Evolutionary conservation across 2,113 vertebrate species (phyloP), one percentile per base, ranked within the genome.

Genomic region (Limnothrissa miodon): DNA sequence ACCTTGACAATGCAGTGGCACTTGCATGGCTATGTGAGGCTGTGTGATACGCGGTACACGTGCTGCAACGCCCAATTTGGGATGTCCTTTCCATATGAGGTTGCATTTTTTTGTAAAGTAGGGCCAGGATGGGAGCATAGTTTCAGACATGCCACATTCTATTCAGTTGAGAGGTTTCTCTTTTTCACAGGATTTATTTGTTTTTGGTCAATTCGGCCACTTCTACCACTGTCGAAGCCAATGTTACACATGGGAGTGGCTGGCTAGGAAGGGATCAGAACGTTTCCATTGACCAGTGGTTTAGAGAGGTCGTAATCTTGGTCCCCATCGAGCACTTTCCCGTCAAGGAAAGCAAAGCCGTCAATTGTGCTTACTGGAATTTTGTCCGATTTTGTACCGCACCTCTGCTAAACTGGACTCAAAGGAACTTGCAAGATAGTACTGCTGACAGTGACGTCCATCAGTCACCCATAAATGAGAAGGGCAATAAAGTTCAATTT

Each of bases 271-370:
- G 88, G 89, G 88, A 92, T 90, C 91, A 90, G 84, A 88, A 90
- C 86, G 89, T 93, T 94, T 93, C 92, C 90, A 89, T 87, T 93
- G 92, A 93, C 93, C 93, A 86, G 91, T 87, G 89, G 90, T 92
- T 92, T 81, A 82, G 86, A 83, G 88, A 92, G 89, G 91, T 93
- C 93, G 90, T 92, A 94, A 92, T 93, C 93, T 92, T 93, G 90
- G 87, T 90, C 92, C 91, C 91, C 86, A 86, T 92, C 91, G 88
- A 92, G 89, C 90, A 88, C 90, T 92, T 94, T 94, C 91, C 94
- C 90, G 90, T 94, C 91, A 94, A 90, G 78, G 59, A 87, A 90
- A 91, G 88, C 91, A 91, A 92, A 92, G 87, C 85, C 85, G 90
- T 93, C 90, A 90, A 91, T 90, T 89, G 83, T 80, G 80, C 89